Percentiles rank a stretch among this genome's conserved stretches.
phyloP scores from a whole-genome alignment of 2,888 invertebrate species.

The Perizoma affinitatum region DNA sequence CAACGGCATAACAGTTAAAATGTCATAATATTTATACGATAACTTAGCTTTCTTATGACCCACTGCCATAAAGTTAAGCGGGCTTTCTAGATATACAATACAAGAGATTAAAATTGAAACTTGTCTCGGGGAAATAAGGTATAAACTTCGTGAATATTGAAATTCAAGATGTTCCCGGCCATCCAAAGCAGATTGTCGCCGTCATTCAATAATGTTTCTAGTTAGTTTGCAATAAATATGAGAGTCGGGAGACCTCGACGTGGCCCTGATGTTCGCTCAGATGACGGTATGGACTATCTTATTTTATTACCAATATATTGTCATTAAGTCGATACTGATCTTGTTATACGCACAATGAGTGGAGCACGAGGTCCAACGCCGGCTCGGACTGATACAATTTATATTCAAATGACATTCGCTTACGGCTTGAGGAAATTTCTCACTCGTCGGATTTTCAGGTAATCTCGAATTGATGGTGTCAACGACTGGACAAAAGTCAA shows the following conservation, averaged over 20 bases:
- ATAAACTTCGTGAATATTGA: constrained; percentile 54
- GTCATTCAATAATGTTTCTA: constrained; percentile 81
- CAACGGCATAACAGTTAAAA: constrained; percentile 75
- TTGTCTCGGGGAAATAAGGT: constrained; percentile 61
- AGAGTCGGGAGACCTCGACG: constrained; percentile 64
- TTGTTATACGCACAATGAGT: constrained; percentile 83
- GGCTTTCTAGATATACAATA: constrained; percentile 60
- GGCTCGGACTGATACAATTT: constrained; percentile 73
- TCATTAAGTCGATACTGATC: constrained; percentile 84
- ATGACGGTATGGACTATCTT: constrained; percentile 82
- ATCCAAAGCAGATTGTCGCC: constrained; percentile 64
- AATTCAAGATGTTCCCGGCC: constrained; percentile 56
- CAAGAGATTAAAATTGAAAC: constrained; percentile 53
- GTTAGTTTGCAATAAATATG: constrained; percentile 80
- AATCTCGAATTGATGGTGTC: constrained; percentile 78
- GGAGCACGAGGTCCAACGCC: constrained; percentile 65
- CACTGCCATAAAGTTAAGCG: constrained; percentile 73
- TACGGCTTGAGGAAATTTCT: constrained; percentile 76
- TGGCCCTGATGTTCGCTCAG: constrained; percentile 68
- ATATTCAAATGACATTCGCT: constrained; percentile 82
- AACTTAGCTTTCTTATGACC: constrained; percentile 79
- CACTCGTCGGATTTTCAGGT: constrained; percentile 80
- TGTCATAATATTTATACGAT: constrained; percentile 83
- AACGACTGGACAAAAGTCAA: constrained; percentile 56
- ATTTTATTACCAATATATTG: constrained; percentile 85